These are phyloP conservation scores for Melanargia galathea DNA, from an alignment of 2,888 invertebrate species.

Conservation along the genomic window DNA sequence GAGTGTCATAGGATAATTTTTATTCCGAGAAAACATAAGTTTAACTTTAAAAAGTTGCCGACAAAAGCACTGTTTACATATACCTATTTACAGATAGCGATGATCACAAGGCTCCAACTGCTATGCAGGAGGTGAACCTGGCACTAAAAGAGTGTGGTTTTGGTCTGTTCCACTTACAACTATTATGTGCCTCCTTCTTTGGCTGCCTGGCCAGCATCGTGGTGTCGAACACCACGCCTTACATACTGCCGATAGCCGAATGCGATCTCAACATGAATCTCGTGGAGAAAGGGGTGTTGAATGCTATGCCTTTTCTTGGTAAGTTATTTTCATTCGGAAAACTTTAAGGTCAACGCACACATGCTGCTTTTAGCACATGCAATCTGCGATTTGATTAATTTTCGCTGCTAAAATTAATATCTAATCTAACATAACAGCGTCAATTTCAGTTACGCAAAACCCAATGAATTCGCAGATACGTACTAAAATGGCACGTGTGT, in stretches of 20 bases:
- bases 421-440: too few species aligned
- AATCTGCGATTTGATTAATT: too few species aligned
- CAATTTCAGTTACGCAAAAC: too few species aligned
- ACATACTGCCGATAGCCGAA: slow-evolving; percentile 60
- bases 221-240: slow-evolving; percentile 56
- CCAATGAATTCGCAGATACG: too few species aligned
- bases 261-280: slow-evolving; percentile 65
- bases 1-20: too few species aligned
- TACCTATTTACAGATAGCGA: slow-evolving; percentile 38
- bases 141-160: slow-evolving; percentile 61
- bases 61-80: too few species aligned
- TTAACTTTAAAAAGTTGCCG: too few species aligned
- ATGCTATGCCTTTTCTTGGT: slow-evolving; percentile 62
- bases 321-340: slow-evolving; percentile 32
- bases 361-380: too few species aligned
- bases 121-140: slow-evolving; percentile 60
- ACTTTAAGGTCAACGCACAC: background rate
- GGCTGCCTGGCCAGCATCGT: slow-evolving; percentile 51
- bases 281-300: slow-evolving; percentile 60
- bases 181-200: slow-evolving; percentile 52
- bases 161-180: slow-evolving; percentile 58
- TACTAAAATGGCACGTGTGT: too few species aligned
- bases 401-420: too few species aligned
- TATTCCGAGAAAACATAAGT: too few species aligned
- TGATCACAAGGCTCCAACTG: slow-evolving; percentile 42